Percentiles rank a stretch among this genome's conserved stretches.
These are phyloP conservation scores for Cinclus mexicanus DNA, from an alignment of 2,113 vertebrate species.

Conservation along the genomic window DNA sequence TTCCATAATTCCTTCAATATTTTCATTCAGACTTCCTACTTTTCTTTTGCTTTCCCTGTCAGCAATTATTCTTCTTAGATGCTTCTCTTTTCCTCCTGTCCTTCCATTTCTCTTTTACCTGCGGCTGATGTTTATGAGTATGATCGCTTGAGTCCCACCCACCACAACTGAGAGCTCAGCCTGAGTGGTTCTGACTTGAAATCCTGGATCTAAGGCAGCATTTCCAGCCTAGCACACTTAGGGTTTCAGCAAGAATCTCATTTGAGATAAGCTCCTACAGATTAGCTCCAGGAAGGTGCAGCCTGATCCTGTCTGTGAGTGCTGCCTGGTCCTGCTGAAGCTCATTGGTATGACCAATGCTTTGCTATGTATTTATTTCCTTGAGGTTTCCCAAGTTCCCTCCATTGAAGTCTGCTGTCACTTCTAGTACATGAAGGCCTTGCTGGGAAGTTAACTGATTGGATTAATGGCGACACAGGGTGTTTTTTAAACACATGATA, in stretches of 20 bases:
- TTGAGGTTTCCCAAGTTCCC: background rate
- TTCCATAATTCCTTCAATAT: background rate
- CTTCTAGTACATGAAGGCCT: conserved; percentile 4
- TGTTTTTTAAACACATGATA: conserved; percentile 7
- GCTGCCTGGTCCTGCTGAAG: background rate
- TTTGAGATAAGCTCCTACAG: background rate
- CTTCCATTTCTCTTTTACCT: background rate
- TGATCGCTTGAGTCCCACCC: background rate
- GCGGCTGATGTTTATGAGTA: background rate
- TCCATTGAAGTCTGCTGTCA: background rate
- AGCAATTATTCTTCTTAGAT: background rate
- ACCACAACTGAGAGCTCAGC: background rate
- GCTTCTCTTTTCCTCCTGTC: background rate
- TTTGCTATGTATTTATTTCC: background rate
- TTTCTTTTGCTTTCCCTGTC: background rate
- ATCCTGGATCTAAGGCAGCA: background rate
- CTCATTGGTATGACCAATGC: background rate
- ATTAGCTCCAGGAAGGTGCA: background rate
- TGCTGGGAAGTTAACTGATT: background rate
- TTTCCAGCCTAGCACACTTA: background rate
- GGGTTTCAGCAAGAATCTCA: background rate
- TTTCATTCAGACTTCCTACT: background rate
- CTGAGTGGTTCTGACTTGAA: background rate
- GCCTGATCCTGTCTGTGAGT: background rate
- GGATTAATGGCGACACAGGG: background rate